Evolutionary conservation across 2,797 vertebrate genomes (phyloP), one percentile per base, ranked within the genome.

Genomic region (Labroides dimidiatus): DNA sequence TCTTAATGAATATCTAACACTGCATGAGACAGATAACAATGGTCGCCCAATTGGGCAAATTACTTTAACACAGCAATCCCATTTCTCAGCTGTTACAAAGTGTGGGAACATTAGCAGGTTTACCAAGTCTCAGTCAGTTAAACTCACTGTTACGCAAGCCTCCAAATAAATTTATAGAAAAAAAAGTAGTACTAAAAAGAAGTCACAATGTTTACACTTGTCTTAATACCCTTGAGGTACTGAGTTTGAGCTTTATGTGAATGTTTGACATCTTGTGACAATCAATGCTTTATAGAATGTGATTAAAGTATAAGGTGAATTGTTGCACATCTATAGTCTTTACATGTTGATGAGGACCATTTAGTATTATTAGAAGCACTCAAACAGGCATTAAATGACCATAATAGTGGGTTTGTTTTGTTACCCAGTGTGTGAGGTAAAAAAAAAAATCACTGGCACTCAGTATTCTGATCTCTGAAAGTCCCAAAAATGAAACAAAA

Each of bases 191-290:
- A 5, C 7, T 4, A 33, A 8, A 33, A 33, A 33, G 30, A 33
- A 33, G 30, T 33, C 8, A 7, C 30, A 33, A 5, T 7, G 8
- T 33, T 33, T 33, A 3, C 8, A 33, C 30, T 33, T 33, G 30
- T 33, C 30, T 33, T 33, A 33, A 33, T 33, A 33, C 8, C 30
- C 30, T 33, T 16, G 21, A 60, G 36, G 21, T 52, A 49, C 19
- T 30, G 13, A 66, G 41, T 47, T 48, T 52, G 21, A 33, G 20
- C 48, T 51, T 58, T 30, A 10, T 39, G 9, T 30, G 21, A 54
- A 43, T 30, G 14, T 51, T 44, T 45, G 19, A 48, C 55, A 19
- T 51, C 15, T 19, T 27, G 24, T n/a, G 21, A 48, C n/a, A 53
- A 58, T 47, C 10, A 17, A 43, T 52, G 3, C 13, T 4, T 49